Percentiles rank a stretch among this genome's conserved stretches.
These are phyloP conservation scores for Mallateleia sp. DNA, from an alignment of 2,888 invertebrate species.

Conservation along the genomic window DNA sequence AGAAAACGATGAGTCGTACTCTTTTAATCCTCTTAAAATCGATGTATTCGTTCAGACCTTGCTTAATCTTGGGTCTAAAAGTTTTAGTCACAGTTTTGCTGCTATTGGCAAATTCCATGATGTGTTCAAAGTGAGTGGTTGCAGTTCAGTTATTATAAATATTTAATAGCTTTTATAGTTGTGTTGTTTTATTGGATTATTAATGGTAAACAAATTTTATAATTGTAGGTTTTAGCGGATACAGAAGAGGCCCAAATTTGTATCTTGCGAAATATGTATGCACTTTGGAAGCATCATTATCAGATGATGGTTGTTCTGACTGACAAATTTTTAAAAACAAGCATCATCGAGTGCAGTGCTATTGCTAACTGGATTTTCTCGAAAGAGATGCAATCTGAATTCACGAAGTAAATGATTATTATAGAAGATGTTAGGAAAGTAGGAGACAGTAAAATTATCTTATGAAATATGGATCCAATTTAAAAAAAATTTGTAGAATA, in stretches of 20 bases:
- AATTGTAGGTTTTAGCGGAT: constrained; percentile 94
- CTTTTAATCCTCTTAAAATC: constrained; percentile 98
- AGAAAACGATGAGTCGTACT: constrained; percentile 93
- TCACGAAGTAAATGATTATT: constrained; percentile 92
- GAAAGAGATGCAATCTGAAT: constrained; percentile 97
- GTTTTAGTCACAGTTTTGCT: constrained; percentile 99
- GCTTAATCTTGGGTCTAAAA: constrained; percentile 98
- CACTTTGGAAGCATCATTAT: constrained; percentile 98
- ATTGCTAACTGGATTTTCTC: constrained; percentile 99
- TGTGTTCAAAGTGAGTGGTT: constrained; percentile 97
- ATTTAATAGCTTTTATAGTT: too few relatives aligned
- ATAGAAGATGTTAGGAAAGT: too few relatives aligned
- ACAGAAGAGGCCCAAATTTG: constrained; percentile 99
- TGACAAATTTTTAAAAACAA: constrained; percentile 99
- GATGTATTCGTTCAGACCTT: constrained; percentile 99
- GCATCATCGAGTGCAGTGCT: constrained; percentile 98
- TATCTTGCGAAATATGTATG: constrained; percentile 97
- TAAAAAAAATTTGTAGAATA: too few relatives aligned
- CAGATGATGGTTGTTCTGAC: constrained; percentile 99
- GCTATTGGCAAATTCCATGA: constrained; percentile 99
- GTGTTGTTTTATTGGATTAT: too few relatives aligned
- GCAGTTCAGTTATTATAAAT: too few relatives aligned
- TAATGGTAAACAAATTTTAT: too few relatives aligned
- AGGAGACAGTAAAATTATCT: too few relatives aligned
- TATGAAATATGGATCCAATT: too few relatives aligned